Evolutionary conservation across 2,888 invertebrate species (phyloP), one percentile per base, ranked within the genome.

Genomic region (Ennomos erosarius): DNA sequence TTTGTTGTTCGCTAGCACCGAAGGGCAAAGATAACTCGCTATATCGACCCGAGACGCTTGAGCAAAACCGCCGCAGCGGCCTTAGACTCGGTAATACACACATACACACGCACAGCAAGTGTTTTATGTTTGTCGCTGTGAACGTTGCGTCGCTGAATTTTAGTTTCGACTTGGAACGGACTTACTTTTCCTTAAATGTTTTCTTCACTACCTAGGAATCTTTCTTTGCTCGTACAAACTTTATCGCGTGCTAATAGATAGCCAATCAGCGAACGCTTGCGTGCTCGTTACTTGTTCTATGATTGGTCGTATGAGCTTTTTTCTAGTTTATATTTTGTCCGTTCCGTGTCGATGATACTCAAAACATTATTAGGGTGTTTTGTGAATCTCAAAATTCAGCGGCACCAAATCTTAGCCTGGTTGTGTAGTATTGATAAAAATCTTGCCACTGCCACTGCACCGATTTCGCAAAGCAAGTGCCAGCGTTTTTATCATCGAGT

Each of bases 31-130:
- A 85, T 90, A 81, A 84, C 86, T 81, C 87, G 89, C 67, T 90
- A 85, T 90, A 84, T 90, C 87, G 88, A 90, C 85, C 89, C 88
- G 70, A 81, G 90, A 70, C 88, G 92, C 68, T 83, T 91, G 84
- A 87, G 79, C 83, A 90, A 88, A 84, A 80, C 85, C 67, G 88
- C 88, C 50, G 88, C 85, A 68, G 88, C 86, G 74, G 81, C 81
- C 76, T 81, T 92, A 81, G 87, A 87, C 67, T 86, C 87, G 92
- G 92, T 92, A 92, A 88, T 70, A 72, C 71, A 70, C 53, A 71
- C 63, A 76, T 65, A 60, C 57, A 65, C 65, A 70, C 79, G 79
- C 73, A 76, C 67, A 78, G 79, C 85, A 82, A 85, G 76, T 85
- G 81, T 80, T 77, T 76, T 76, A 75, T 76, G 71, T 71, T 68